Percentiles rank a stretch among this genome's conserved stretches.
Evolutionary conservation across 30 jellyfish, hydroid and myxozoan genomes (phyloP).

Genomic region (Turritopsis rubra): DNA sequence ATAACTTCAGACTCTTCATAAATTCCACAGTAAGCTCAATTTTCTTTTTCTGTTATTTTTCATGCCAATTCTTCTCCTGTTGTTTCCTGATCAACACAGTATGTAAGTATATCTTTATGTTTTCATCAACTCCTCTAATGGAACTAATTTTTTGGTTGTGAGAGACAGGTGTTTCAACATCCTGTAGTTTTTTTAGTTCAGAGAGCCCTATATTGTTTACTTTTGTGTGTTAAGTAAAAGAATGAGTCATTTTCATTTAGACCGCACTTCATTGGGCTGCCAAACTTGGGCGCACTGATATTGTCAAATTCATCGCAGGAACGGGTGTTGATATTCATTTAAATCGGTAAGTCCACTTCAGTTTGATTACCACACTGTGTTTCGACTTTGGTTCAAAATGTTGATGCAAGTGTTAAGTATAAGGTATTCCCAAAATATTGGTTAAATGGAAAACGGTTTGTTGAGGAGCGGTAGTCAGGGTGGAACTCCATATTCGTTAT

Average conservation of each 20-base stretch:
- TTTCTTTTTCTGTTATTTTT: not conserved
- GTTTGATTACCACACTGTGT: not conserved
- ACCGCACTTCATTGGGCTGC: conserved; percentile 98
- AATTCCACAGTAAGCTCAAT: too few relatives aligned
- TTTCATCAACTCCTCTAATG: too few relatives aligned
- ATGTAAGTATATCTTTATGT: not conserved
- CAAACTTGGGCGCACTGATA: conserved; percentile 67
- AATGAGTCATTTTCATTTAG: conserved; percentile 6
- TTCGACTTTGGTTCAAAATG: not conserved
- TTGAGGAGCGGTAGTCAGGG: too few relatives aligned
- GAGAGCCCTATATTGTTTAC: too few relatives aligned
- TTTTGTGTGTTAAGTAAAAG: not conserved
- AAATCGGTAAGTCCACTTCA: conserved; percentile 55
- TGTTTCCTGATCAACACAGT: not conserved
- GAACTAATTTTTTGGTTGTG: too few relatives aligned
- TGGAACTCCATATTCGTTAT: too few relatives aligned
- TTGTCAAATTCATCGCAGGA: conserved; percentile 56
- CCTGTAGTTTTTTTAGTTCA: too few relatives aligned
- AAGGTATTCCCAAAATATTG: too few relatives aligned
- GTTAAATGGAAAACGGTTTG: too few relatives aligned
- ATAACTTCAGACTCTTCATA: too few relatives aligned
- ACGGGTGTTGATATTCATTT: conserved; percentile 59
- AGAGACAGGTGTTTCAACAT: too few relatives aligned
- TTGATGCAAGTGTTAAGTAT: too few relatives aligned
- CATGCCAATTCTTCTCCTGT: not conserved